Conservation (phyloP, 2,888 invertebrate genomes). For the Xiphydria camelus region DNA sequence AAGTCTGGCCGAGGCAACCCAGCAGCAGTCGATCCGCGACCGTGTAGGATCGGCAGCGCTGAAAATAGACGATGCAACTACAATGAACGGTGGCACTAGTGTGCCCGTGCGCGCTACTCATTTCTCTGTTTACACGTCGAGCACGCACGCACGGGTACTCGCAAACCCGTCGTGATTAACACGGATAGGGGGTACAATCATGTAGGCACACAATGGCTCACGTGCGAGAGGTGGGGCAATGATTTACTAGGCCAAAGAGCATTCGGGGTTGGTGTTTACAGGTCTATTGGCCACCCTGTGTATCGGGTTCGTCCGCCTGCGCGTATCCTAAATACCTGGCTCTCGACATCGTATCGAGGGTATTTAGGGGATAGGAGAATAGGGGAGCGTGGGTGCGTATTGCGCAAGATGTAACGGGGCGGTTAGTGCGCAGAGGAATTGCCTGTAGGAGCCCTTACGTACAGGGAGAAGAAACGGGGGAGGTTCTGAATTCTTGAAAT, state of each 20-base stretch:
- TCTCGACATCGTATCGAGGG: no score
- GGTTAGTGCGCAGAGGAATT: no score
- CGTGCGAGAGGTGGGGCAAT: neutral
- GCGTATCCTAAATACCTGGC: no score
- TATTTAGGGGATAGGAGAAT: no score
- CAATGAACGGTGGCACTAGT: neutral
- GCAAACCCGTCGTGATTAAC: slow-evolving; percentile 11
- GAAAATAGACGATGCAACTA: neutral
- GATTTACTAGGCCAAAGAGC: neutral
- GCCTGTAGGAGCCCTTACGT: no score
- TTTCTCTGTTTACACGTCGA: slow-evolving; percentile 6
- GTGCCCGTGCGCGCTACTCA: slow-evolving; percentile 10
- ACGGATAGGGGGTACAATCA: slow-evolving; percentile 2
- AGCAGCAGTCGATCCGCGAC: neutral
- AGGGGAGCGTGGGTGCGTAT: no score
- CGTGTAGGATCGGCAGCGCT: no score
- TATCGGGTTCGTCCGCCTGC: no score
- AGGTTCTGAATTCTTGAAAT: no score
- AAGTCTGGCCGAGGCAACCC: neutral
- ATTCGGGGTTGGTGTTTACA: neutral
- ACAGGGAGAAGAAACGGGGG: no score
- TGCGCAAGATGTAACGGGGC: no score
- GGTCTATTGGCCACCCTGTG: no score
- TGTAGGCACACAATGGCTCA: neutral
- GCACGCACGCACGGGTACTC: neutral